Base-by-base conservation (phyloP, 1,140 invertebrate genomes). In the Papilio dardanus region DNA sequence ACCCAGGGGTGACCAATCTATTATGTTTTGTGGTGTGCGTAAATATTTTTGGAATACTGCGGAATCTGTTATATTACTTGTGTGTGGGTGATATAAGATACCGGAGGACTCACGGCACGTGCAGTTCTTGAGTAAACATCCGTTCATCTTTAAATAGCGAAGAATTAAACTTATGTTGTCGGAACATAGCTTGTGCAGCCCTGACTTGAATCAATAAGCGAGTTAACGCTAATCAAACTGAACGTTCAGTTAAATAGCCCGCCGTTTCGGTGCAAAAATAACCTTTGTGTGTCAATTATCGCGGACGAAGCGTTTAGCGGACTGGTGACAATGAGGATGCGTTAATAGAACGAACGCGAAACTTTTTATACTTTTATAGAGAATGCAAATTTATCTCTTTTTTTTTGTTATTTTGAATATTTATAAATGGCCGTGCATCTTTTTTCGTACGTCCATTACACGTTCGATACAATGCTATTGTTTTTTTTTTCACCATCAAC, bases 271-370 rank as follows among this genome's bases (percentile, higher is more conserved):
- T 75, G 40, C 69, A 68, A 75, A 65, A 75, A 74, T 66, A 75
- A 75, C 79, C 80, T 82, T 87, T 89, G 84, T 89, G 77, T 87
- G 83, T 78, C 83, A 90, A 91, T 92, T 91, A 90, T 83, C 88
- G 77, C 84, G 66, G n/a, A 66, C 62, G 67, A 73, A 69, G 66
- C 84, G 75, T 87, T 92, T 92, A 92, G 86, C 89, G 83, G 35
- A 68, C 65, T 58, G 77, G 85, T 88, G 91, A 83, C 86, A 91
- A 91, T 87, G 83, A 87, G 83, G 82, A 87, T 88, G 77, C 83
- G 88, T 87, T 90, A 88, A 88, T 88, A 75, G 80, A 62, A 62
- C 24, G 46, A 54, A 19, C 62, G 71, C 66, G 77, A 73, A 37
- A 75, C 71, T 74, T 82, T 87, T 86, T 85, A 81, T 81, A 54